A percentile compares a stretch with the other conserved stretches of the same genome.
These are phyloP conservation scores for Drosophila nigrodunni DNA, from an alignment of 1,140 invertebrate genomes.

Conservation along the genomic window DNA sequence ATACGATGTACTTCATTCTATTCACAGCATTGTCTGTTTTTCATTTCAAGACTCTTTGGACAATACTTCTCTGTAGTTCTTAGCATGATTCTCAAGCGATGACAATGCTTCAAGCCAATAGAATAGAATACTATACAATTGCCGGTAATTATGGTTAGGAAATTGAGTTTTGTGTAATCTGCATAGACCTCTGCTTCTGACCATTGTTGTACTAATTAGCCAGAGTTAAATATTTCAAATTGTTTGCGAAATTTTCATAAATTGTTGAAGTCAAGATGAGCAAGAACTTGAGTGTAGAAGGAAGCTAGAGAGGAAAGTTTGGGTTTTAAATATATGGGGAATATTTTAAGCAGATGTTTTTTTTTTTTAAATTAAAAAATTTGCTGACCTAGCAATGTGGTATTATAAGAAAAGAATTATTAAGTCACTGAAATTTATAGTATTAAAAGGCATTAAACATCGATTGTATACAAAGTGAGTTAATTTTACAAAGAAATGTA, in stretches of 20 bases:
- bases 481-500: background rate
- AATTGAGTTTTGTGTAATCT: constrained; percentile 43
- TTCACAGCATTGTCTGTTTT: constrained; percentile 36
- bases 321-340: no score
- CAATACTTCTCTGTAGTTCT: constrained; percentile 34
- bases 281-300: no score
- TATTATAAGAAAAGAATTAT: no score
- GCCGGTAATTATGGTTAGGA: constrained; percentile 43
- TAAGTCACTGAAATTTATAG: no score
- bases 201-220: constrained; percentile 29
- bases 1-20: constrained; percentile 37
- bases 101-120: constrained; percentile 36
- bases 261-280: background rate
- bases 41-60: constrained; percentile 29
- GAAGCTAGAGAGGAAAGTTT: no score
- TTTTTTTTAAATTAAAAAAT: no score
- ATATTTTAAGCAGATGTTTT: no score
- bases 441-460: no score
- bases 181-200: constrained; percentile 13
- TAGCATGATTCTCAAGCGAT: constrained; percentile 52
- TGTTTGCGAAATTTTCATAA: constrained; percentile 13
- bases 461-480: no score
- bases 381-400: no score
- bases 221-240: constrained; percentile 17
- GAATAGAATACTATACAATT: constrained; percentile 35